Evolutionary conservation across 1,140 invertebrate genomes (phyloP), one percentile per base, ranked within the genome.

Genomic region (Sinonovacula constricta): DNA sequence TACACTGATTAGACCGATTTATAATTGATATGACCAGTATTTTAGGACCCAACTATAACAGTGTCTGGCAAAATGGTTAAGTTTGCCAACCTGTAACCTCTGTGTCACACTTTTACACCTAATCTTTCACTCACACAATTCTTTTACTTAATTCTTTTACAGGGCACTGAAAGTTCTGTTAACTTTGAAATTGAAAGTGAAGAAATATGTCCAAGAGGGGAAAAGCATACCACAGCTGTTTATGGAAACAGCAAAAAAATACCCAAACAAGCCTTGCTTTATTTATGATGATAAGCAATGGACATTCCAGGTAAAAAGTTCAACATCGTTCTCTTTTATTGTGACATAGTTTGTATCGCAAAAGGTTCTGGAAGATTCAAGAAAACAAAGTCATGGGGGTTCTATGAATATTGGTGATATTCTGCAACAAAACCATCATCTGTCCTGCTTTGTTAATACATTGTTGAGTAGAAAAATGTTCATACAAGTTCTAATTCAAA

Each of bases 271-370:
- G 54, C 51, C 56, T 30, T 78, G 75, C 56, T 78, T 78, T 51
- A 69, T 78, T 18, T 78, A 51, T 78, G 75, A 69, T 36, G 57
- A 78, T 34, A 69, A 68, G 49, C 54, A n/a, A 53, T 69, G 53
- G 56, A 68, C 75, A 14, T 78, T 78, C 59, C 65, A 69, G 75
- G 75, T 78, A 26, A 65, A 12, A n/a, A n/a, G n/a, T n/a, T 26
- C 60, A 14, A 18, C 4, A n/a, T 34, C 18, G 60, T 0, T 36
- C n/a, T 14, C 14, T 15, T 63, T 18, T 34, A n/a, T 15, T n/a
- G 18, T 18, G 33, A 18, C 15, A 63, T 2, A 31, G n/a, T 4
- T 57, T 57, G 12, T 15, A 15, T 57, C 15, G 15, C 22, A n/a
- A 10, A n/a, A 7, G 54, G 7, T 12, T 34, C 10, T 51, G 53